Evolutionary conservation across 2,797 vertebrate species (phyloP).

Genomic region (Martes flavigula): DNA sequence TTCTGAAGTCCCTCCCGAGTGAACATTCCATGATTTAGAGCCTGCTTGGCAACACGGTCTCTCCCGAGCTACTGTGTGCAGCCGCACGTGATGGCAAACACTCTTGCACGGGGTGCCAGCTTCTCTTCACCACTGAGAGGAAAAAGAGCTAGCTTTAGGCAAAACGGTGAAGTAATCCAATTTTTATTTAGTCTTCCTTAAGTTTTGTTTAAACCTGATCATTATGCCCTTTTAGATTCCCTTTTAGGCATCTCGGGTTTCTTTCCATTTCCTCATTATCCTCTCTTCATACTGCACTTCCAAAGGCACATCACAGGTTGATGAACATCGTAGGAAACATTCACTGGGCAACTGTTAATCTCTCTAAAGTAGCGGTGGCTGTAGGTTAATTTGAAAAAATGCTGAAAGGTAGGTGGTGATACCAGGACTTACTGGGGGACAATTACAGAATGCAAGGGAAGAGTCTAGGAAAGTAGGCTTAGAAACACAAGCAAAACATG

Average conservation of each 20-base stretch:
- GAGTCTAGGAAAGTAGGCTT: neutral
- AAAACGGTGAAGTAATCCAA: neutral
- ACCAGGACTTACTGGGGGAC: neutral
- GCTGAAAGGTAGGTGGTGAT: neutral
- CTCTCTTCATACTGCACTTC: neutral
- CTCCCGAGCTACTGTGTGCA: neutral
- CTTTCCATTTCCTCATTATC: neutral
- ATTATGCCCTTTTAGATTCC: neutral
- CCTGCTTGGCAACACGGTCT: neutral
- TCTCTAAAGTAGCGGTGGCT: neutral
- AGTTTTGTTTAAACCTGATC: slow-evolving; percentile 24
- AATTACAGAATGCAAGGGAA: neutral
- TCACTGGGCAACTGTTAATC: neutral
- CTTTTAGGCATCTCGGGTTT: neutral
- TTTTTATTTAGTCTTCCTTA: slow-evolving; percentile 40
- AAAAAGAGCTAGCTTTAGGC: slow-evolving; percentile 32
- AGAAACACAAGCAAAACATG: neutral
- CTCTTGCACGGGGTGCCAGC: neutral
- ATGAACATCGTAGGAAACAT: neutral
- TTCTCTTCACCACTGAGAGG: neutral
- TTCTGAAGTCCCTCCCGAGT: slow-evolving; percentile 15
- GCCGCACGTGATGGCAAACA: neutral
- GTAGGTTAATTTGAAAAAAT: neutral
- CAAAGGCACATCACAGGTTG: neutral
- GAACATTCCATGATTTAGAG: slow-evolving; percentile 47